A percentile compares a stretch with the other conserved stretches of the same genome.
Conservation (phyloP, 2,113 vertebrate species). For the Cavia aperea region DNA sequence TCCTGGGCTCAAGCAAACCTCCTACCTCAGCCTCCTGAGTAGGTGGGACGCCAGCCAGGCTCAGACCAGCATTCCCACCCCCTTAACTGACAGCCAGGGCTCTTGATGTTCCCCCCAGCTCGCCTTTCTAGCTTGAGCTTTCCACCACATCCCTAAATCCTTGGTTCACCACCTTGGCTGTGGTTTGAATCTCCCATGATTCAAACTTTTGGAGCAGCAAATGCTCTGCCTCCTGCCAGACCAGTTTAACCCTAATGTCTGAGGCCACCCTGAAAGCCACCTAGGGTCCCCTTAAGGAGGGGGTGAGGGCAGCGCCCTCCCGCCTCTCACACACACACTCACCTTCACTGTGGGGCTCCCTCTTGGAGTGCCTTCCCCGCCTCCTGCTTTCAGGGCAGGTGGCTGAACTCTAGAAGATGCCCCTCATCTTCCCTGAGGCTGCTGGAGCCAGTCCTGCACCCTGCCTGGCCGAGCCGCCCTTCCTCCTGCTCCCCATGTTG, state of each 20-base stretch:
- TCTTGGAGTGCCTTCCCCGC: background rate
- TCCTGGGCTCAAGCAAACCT: too few relatives aligned
- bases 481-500: background rate
- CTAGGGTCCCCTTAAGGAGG: background rate
- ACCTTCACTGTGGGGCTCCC: background rate
- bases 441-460: background rate
- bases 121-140: background rate
- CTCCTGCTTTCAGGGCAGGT: background rate
- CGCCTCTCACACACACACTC: background rate
- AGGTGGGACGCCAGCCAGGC: background rate
- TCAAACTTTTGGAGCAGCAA: background rate
- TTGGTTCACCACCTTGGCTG: background rate
- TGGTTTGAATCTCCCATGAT: background rate
- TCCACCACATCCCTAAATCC: background rate
- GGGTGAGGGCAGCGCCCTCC: background rate
- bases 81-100: background rate
- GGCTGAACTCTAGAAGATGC: background rate
- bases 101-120: background rate
- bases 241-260: background rate
- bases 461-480: background rate
- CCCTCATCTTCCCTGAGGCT: background rate
- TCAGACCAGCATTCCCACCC: rapidly evolving
- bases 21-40: background rate
- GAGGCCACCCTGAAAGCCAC: background rate
- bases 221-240: background rate